A percentile compares a stretch with the other conserved stretches of the same genome.
phyloP scores from a whole-genome alignment of 1,140 invertebrate genomes.

The Papilio aristodemus region DNA sequence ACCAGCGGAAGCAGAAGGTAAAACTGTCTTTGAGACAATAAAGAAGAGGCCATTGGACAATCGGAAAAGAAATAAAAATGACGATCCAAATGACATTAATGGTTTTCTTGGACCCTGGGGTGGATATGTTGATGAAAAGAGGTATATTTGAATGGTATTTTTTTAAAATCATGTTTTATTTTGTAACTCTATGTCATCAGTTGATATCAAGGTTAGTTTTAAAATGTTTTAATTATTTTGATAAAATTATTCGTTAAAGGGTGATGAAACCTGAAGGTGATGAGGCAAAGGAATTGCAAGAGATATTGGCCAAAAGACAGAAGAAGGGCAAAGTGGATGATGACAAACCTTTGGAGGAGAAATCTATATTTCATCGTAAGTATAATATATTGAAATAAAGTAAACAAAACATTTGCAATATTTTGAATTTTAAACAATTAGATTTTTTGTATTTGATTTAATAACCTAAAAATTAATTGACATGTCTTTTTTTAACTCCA shows the following conservation, averaged over 20 bases:
- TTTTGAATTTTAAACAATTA: too few species aligned
- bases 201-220: background rate
- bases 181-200: too few species aligned
- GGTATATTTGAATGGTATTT: constrained; percentile 45
- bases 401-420: too few species aligned
- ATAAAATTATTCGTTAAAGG: constrained; percentile 54
- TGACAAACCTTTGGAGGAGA: constrained; percentile 96
- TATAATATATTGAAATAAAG: too few species aligned
- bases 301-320: constrained; percentile 95
- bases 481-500: constrained; percentile 69
- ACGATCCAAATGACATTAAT: constrained; percentile 94
- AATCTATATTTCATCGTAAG: constrained; percentile 96
- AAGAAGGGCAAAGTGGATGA: constrained; percentile 91
- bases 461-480: background rate
- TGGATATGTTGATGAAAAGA: constrained; percentile 94
- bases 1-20: constrained; percentile 81
- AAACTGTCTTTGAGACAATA: constrained; percentile 94
- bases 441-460: background rate
- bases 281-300: constrained; percentile 95
- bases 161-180: too few species aligned
- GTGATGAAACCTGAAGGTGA: constrained; percentile 95
- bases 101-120: constrained; percentile 99
- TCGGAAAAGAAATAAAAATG: constrained; percentile 94
- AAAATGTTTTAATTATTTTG: background rate
- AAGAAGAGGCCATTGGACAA: constrained; percentile 89